Base-by-base conservation (phyloP, 2,888 invertebrate genomes). In the Orchesella flavescens region DNA sequence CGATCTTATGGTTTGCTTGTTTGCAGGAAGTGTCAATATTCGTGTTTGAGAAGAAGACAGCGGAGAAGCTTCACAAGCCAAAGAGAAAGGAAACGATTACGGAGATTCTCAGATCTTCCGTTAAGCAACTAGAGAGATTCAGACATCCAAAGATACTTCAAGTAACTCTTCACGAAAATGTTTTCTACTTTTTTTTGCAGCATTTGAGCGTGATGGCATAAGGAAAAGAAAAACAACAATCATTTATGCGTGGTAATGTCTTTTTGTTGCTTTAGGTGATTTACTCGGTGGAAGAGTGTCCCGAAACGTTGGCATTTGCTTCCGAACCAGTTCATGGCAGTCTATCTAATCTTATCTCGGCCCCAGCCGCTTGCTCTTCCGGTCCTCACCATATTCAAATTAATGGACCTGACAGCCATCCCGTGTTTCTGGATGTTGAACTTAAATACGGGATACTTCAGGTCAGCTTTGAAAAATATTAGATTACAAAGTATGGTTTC, bases 281-380 rank as follows among this genome's bases (percentile, higher is more conserved):
- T 84, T 94, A 95, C 89, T 91, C 93, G 0, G 92, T 95, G 13
- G 96, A 96, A 90, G 96, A 97, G 90, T 94, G 95, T 85, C 92
- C 94, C 68, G 95, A 97, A 89, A 96, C 97, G 1, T 91, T 98
- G 88, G 97, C 97, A 1, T 98, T 98, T 90, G 97, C 96, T n/a
- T 94, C 97, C 1, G 98, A 98, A 90, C 95, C 96, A 0, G 94
- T 98, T 15, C 92, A 95, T 84, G 96, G 95, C 15, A 97, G 96
- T 89, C 93, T 98, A 72, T 95, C 97, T 61, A 97, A 97, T 91
- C 94, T 97, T 86, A 91, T 97, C 89, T 94, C 96, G 13, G 65
- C 78, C 57, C 95, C 93, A 91, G n/a, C 73, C 71, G 72, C 57
- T 69, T 74, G 49, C 44, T 49, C 43, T 19, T 66, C 44, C 90